phyloP scores from a whole-genome alignment of 92 coral and sea anemone species.

The Epizoanthus stellaris region DNA sequence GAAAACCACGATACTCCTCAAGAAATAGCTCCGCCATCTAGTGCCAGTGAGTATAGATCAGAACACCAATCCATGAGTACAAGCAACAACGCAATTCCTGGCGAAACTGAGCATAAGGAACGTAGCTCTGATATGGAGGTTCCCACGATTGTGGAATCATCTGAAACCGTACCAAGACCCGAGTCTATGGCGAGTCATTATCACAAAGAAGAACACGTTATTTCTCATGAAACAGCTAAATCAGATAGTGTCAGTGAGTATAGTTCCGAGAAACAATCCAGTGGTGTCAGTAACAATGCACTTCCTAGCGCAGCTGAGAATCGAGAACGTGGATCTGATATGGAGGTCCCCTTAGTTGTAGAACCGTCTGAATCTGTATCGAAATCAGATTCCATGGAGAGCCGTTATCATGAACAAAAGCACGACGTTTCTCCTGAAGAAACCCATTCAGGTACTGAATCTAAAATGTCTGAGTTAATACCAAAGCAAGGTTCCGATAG shows the following conservation, averaged over 20 bases:
- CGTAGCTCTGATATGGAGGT: not conserved
- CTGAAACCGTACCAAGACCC: not conserved
- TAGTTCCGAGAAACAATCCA: not conserved
- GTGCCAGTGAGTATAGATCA: too few species aligned
- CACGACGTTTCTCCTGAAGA: constrained; percentile 1
- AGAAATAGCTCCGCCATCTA: too few species aligned
- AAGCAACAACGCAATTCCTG: too few species aligned
- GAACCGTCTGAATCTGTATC: constrained; percentile 5
- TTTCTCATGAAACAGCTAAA: not conserved
- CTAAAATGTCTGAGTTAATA: not conserved
- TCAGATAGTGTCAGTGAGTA: not conserved
- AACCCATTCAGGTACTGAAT: not conserved
- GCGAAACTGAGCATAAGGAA: too few species aligned
- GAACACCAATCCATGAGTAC: too few species aligned
- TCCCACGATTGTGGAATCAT: not conserved
- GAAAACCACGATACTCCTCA: too few species aligned
- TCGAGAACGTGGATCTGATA: not conserved
- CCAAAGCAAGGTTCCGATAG: not conserved
- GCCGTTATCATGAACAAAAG: not conserved
- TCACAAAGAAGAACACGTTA: not conserved
- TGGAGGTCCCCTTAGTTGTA: constrained; percentile 8
- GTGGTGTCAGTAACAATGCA: not conserved
- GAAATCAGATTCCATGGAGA: not conserved
- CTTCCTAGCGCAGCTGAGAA: not conserved
- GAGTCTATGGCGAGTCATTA: not conserved